phyloP scores from a whole-genome alignment of 1,140 invertebrate genomes.

The Coenobita brevimanus region DNA sequence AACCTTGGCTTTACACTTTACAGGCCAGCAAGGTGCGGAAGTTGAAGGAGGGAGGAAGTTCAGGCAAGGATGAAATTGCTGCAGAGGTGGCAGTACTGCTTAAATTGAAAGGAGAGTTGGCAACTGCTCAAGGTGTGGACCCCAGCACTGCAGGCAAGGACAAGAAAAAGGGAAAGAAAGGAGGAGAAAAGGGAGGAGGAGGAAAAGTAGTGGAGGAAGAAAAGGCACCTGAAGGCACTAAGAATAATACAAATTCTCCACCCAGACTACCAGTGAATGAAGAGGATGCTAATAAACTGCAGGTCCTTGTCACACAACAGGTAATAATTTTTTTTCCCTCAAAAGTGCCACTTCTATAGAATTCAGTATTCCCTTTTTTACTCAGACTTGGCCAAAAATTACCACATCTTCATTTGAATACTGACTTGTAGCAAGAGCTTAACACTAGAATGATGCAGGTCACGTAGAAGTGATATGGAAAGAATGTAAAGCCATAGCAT shows the following conservation, averaged over 20 bases:
- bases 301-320: constrained; percentile 48
- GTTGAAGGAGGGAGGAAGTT: constrained; percentile 23
- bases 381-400: background rate
- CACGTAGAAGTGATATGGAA: too few relatives aligned
- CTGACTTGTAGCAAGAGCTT: too few relatives aligned
- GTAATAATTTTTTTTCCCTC: background rate
- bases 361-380: background rate
- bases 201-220: constrained; percentile 10
- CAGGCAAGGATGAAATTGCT: constrained; percentile 34
- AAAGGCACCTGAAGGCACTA: background rate
- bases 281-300: constrained; percentile 20
- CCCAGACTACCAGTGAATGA: constrained; percentile 21
- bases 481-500: too few relatives aligned
- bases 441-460: too few relatives aligned
- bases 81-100: constrained; percentile 56
- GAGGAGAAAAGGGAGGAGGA: constrained; percentile 8
- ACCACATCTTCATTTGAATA: too few relatives aligned
- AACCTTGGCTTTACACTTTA: background rate
- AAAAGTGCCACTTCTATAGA: background rate
- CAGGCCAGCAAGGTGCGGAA: constrained; percentile 34
- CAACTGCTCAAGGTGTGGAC: constrained; percentile 30
- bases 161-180: constrained; percentile 30
- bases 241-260: background rate
- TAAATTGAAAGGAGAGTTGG: constrained; percentile 53
- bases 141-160: background rate